phyloP scores from a whole-genome alignment of 2,888 invertebrate species.

The Callimorpha dominula region DNA sequence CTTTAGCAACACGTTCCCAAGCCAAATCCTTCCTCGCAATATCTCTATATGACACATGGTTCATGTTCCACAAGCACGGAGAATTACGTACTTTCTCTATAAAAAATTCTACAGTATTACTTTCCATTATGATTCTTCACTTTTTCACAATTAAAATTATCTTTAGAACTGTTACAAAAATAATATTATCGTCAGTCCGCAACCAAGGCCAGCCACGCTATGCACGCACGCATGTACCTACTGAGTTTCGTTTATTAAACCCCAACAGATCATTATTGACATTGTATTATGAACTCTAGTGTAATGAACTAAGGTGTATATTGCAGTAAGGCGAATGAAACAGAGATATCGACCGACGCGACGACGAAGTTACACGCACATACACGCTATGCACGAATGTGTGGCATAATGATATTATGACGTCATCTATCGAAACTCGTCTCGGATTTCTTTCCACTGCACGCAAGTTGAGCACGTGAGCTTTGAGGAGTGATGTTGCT shows the following conservation, averaged over 20 bases:
- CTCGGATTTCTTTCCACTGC: neutral
- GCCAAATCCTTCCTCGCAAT: slow-evolving; percentile 8
- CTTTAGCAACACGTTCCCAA: slow-evolving; percentile 22
- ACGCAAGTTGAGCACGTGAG: neutral
- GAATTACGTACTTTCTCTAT: slow-evolving; percentile 21
- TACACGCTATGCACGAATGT: slow-evolving; percentile 16
- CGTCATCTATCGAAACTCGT: slow-evolving; percentile 12
- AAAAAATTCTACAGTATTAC: slow-evolving; percentile 27
- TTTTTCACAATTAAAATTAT: neutral
- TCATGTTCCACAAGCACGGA: slow-evolving; percentile 30
- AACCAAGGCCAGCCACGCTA: slow-evolving; percentile 18
- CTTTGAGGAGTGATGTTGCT: neutral
- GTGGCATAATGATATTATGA: slow-evolving; percentile 12
- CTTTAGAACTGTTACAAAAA: neutral
- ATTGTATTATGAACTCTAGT: slow-evolving; percentile 13
- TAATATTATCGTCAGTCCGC: slow-evolving; percentile 4
- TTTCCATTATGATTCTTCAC: slow-evolving; percentile 5
- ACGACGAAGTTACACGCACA: slow-evolving; percentile 14
- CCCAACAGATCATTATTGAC: neutral
- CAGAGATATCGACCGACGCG: slow-evolving; percentile 14
- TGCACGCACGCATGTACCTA: slow-evolving; percentile 14
- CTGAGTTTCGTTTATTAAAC: neutral
- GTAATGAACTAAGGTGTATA: neutral
- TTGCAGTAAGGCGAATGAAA: neutral
- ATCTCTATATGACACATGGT: slow-evolving; percentile 25